Base-by-base conservation (phyloP, 2,113 vertebrate species). In the Cephalopterus ornatus region DNA sequence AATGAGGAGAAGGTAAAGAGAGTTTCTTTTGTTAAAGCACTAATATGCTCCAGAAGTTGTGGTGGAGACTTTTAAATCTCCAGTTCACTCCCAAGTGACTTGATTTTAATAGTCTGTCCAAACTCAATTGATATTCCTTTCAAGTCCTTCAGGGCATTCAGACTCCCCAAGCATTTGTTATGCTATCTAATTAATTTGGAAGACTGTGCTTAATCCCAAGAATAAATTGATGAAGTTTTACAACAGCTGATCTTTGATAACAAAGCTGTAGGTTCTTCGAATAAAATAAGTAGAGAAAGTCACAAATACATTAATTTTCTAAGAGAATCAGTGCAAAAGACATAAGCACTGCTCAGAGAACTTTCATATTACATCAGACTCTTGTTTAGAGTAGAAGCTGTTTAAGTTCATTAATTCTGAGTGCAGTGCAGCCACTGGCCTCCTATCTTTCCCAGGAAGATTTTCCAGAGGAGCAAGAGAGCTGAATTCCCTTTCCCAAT, bases 91-190 rank as follows among this genome's bases (percentile, higher is more conserved):
- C 50, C 42, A 70, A 92, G 79, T 70, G 35, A 63, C 72, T 81
- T 92, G 41, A 76, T 84, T 94, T 88, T 91, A 92, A 80, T 88
- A 85, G 26, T n/a, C 52, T 86, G n/a, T 92, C 65, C 76, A 75
- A 96, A 81, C 10, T 9, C 17, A 81, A 67, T 68, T 88, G 46
- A 46, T 30, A 83, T 93, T 94, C 77, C 24, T 77, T 91, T 88
- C 46, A 52, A 65, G 32, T 71, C 68, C 47, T 84, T 72, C 44
- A 17, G 75, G 65, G 65, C 70, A 87, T 93, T 86, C 58, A 76
- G 53, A 65, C 90, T 90, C 53, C 30, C 76, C 72, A 78, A 41
- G 56, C 46, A 67, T 90, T 93, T 96, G 61, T 88, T 85, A 49
- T 65, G 88, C 66, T 73, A 53, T 47, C 59, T 81, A 91, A 84